Evolutionary conservation across 2,113 vertebrate genomes (phyloP).

Genomic region (Odontophorus gujanensis): DNA sequence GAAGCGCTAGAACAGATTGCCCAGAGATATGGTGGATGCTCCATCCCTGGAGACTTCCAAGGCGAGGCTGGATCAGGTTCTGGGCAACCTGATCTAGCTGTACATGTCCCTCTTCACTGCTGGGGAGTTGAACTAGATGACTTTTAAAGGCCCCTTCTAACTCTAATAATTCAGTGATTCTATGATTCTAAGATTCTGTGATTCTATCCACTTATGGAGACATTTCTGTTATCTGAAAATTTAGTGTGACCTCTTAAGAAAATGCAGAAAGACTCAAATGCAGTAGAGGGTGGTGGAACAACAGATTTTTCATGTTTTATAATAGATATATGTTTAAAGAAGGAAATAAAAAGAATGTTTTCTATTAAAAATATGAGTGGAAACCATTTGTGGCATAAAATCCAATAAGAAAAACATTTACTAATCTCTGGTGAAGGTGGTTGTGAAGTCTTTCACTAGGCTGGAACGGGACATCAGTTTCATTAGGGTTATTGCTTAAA

Average conservation of each 20-base stretch:
- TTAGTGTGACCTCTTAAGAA: constrained; percentile 55
- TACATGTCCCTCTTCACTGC: too few relatives aligned
- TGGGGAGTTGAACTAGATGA: too few relatives aligned
- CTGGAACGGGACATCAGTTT: constrained; percentile 18
- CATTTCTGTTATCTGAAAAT: constrained; percentile 46
- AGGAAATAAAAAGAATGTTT: constrained; percentile 63
- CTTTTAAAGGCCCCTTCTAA: too few relatives aligned
- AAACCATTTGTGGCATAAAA: constrained; percentile 64
- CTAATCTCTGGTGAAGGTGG: constrained; percentile 45
- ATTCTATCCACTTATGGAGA: constrained; percentile 21
- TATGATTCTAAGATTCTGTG: too few relatives aligned
- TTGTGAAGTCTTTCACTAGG: constrained; percentile 47
- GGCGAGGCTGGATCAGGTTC: too few relatives aligned
- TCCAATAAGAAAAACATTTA: constrained; percentile 73
- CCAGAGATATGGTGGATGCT: too few relatives aligned
- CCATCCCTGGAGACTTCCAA: too few relatives aligned
- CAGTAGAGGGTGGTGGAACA: constrained; percentile 15
- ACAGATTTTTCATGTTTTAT: constrained; percentile 53
- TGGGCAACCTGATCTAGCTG: too few relatives aligned
- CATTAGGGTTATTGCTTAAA: constrained; percentile 58
- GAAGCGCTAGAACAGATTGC: too few relatives aligned
- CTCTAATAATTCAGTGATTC: too few relatives aligned
- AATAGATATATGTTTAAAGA: constrained; percentile 43
- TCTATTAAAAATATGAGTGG: constrained; percentile 62
- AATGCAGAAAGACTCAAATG: constrained; percentile 15